Evolutionary conservation across 2,888 invertebrate species (phyloP).

Genomic region (Nudaria mundana): DNA sequence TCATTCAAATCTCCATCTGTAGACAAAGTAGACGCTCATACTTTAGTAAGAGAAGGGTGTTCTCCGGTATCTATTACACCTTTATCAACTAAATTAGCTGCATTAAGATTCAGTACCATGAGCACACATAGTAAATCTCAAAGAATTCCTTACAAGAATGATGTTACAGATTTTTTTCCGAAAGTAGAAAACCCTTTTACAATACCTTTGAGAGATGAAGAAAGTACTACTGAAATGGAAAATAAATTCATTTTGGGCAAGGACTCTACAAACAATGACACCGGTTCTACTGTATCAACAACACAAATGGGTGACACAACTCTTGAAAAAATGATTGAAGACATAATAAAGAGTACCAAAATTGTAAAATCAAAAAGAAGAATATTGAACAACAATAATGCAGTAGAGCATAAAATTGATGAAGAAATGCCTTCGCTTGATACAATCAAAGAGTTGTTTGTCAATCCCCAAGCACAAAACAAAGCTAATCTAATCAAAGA

Average conservation of each 20-base stretch:
- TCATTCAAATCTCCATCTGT: constrained; percentile 71
- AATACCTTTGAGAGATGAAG: constrained; percentile 67
- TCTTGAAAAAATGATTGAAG: constrained; percentile 83
- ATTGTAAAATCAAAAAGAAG: constrained; percentile 68
- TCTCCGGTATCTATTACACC: constrained; percentile 81
- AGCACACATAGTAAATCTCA: constrained; percentile 64
- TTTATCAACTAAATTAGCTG: constrained; percentile 81
- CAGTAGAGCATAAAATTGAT: constrained; percentile 35
- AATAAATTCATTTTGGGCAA: constrained; percentile 70
- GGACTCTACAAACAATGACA: constrained; percentile 56
- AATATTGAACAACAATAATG: constrained; percentile 50
- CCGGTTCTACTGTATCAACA: constrained; percentile 72
- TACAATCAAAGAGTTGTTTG: constrained; percentile 63
- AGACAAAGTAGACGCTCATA: constrained; percentile 66
- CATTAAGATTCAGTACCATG: constrained; percentile 79
- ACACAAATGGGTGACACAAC: constrained; percentile 78
- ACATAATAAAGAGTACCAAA: constrained; percentile 81
- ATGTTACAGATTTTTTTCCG: constrained; percentile 76
- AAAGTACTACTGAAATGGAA: constrained; percentile 73
- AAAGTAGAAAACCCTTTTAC: constrained; percentile 70
- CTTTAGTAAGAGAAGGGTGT: constrained; percentile 68
- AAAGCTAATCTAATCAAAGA: constrained; percentile 70
- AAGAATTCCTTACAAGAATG: constrained; percentile 51
- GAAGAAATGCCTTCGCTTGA: constrained; percentile 56
- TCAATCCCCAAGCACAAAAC: constrained; percentile 64